Evolutionary conservation across 2,113 vertebrate genomes (phyloP), one percentile per base, ranked within the genome.

Genomic region (Dipodomys ordii): DNA sequence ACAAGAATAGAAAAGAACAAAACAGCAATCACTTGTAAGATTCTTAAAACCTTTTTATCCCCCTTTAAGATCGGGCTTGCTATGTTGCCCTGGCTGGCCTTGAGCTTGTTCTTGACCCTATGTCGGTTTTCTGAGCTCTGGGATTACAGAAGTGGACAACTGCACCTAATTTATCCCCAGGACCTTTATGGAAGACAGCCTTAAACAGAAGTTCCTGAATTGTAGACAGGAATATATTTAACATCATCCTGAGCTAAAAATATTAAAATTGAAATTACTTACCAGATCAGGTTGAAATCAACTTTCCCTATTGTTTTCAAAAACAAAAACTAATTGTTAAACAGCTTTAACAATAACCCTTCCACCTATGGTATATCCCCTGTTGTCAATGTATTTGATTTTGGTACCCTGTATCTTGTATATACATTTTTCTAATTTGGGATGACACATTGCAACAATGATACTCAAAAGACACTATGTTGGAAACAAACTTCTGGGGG

Each of bases 211-310:
- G 16, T 3, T 60, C 64, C 39, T 87, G 49, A 79, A 30, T 3
- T 74, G 12, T 35, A 13, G 27, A 62, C 15, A 22, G 80, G 5
- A 9, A n/a, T n/a, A 28, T 62, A 64, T 35, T 23, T 62, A 49
- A 67, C 32, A 32, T 65, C 13, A 73, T n/a, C n/a, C 12, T 13
- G 16, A 79, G 25, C 4, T 85, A 49, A 88, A 91, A 91, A 88
- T 7, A 72, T 87, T 90, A 71, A 73, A 44, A 81, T 73, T 1
- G 57, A 27, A 80, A 53, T 72, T 7, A 68, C 76, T 87, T 68
- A 87, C 25, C 74, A 65, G 92, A 64, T 22, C 28, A 85, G 68
- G 19, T 32, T 92, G 60, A 73, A 80, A 25, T 84, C 90, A 25
- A 49, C 49, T 49, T 49, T 49, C 57, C 28, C 5, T 57, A 62